A percentile compares a stretch with the other conserved stretches of the same genome.
Evolutionary conservation across 2,888 invertebrate species (phyloP).

Genomic region (Ennomos quercinarius): DNA sequence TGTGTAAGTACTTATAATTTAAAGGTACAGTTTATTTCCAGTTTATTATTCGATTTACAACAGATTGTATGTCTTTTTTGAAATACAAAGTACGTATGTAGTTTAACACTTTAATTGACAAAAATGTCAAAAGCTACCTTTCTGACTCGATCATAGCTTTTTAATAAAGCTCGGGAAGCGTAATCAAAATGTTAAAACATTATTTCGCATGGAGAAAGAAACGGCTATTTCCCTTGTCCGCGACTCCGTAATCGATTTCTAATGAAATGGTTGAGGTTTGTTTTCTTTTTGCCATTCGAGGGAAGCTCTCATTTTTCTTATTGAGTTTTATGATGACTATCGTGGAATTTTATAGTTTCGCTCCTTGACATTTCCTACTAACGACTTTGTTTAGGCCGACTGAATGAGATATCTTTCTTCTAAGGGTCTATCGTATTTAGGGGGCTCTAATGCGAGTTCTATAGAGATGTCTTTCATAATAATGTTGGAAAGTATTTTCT

Average conservation of each 20-base stretch:
- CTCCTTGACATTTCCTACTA: constrained; percentile 1
- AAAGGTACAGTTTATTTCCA: too few species aligned
- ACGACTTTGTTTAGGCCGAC: constrained; percentile 2
- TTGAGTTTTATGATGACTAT: constrained; percentile 17
- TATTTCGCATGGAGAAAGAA: constrained; percentile 14
- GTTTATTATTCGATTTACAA: too few species aligned
- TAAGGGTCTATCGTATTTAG: too few species aligned
- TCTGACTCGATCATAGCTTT: background rate
- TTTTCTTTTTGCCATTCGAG: constrained; percentile 24
- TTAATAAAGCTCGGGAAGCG: constrained; percentile 3
- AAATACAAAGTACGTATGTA: too few species aligned
- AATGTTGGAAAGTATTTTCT: too few species aligned
- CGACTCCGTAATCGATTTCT: constrained; percentile 30
- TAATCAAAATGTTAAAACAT: constrained; percentile 12
- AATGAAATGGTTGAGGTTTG: constrained; percentile 25
- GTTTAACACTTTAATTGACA: too few species aligned
- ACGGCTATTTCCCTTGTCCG: constrained; percentile 20
- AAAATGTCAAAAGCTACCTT: too few species aligned
- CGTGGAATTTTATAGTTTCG: constrained; percentile 11
- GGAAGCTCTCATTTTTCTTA: constrained; percentile 19
- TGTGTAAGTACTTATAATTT: too few species aligned
- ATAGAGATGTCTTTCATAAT: too few species aligned
- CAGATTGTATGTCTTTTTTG: too few species aligned
- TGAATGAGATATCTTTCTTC: too few species aligned
- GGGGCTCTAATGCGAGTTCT: too few species aligned